Percentiles rank a stretch among this genome's conserved stretches.
phyloP scores from a whole-genome alignment of 2,888 invertebrate species.

The Nephrocerus scutellatus region DNA sequence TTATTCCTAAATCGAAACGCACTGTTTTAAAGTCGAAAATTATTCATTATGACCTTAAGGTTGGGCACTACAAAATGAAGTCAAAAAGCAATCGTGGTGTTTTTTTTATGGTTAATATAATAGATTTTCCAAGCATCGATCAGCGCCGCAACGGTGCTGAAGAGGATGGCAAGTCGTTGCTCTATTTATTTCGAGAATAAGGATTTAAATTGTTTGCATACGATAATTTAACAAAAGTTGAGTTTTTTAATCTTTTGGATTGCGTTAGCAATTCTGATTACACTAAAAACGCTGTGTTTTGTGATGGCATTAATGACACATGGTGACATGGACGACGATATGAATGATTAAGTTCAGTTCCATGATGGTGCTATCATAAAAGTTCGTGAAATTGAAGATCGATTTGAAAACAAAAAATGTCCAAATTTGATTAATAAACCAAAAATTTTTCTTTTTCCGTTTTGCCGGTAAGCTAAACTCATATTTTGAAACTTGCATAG shows the following conservation, averaged over 20 bases:
- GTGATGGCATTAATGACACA: slow-evolving; percentile 63
- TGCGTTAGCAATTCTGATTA: slow-evolving; percentile 47
- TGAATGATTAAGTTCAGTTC: slow-evolving; percentile 54
- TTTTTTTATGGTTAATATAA: slow-evolving; percentile 57
- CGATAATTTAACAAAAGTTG: slow-evolving; percentile 33
- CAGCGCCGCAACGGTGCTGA: slow-evolving; percentile 55
- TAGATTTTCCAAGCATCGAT: slow-evolving; percentile 47
- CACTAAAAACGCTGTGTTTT: slow-evolving; percentile 52
- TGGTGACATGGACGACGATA: slow-evolving; percentile 50
- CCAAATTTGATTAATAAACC: slow-evolving; percentile 54
- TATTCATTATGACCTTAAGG: slow-evolving; percentile 27
- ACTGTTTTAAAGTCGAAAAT: slow-evolving; percentile 29
- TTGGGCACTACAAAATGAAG: slow-evolving; percentile 46
- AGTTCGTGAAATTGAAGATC: slow-evolving; percentile 52
- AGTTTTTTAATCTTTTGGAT: slow-evolving; percentile 47
- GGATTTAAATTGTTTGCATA: slow-evolving; percentile 49
- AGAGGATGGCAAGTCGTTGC: slow-evolving; percentile 53
- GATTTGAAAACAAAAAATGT: slow-evolving; percentile 55
- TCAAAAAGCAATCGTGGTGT: slow-evolving; percentile 54
- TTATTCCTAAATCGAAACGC: slow-evolving; percentile 17
- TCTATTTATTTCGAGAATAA: slow-evolving; percentile 55
- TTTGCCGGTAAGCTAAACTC: no score
- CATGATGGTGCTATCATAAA: slow-evolving; percentile 52
- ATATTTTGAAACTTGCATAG: no score
- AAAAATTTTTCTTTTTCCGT: slow-evolving; percentile 68